phyloP scores from a whole-genome alignment of 2,888 invertebrate genomes.

The Kuschelorhynchus macadamiae region DNA sequence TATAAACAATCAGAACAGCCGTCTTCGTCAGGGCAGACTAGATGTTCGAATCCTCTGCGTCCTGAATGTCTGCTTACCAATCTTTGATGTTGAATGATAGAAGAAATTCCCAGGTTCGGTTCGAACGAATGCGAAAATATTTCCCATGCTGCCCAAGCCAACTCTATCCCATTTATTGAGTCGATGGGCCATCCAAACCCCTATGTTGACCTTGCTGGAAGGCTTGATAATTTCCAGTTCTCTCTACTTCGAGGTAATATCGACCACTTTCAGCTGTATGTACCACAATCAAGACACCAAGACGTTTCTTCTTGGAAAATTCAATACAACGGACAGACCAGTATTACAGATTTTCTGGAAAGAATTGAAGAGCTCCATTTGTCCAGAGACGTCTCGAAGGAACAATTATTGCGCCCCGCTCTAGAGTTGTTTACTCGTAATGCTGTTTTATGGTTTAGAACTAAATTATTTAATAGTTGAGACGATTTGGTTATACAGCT shows the following conservation, averaged over 20 bases:
- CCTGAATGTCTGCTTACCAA: too few relatives aligned
- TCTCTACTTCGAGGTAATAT: neutral
- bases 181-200: too few relatives aligned
- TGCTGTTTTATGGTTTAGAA: neutral
- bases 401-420: neutral
- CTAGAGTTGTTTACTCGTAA: neutral
- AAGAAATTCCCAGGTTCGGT: too few relatives aligned
- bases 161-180: too few relatives aligned
- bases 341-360: neutral
- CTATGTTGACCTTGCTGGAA: too few relatives aligned
- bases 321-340: neutral
- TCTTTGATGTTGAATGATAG: too few relatives aligned
- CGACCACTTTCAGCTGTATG: neutral
- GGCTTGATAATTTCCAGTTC: neutral
- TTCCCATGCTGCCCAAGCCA: too few relatives aligned
- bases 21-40: too few relatives aligned
- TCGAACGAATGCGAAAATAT: too few relatives aligned
- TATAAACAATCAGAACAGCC: too few relatives aligned
- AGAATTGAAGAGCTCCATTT: neutral
- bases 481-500: neutral
- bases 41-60: too few relatives aligned
- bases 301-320: neutral
- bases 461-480: neutral
- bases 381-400: neutral
- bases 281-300: neutral